Evolutionary conservation across 2,888 invertebrate genomes (phyloP).

Genomic region (Epinotia nisella): DNA sequence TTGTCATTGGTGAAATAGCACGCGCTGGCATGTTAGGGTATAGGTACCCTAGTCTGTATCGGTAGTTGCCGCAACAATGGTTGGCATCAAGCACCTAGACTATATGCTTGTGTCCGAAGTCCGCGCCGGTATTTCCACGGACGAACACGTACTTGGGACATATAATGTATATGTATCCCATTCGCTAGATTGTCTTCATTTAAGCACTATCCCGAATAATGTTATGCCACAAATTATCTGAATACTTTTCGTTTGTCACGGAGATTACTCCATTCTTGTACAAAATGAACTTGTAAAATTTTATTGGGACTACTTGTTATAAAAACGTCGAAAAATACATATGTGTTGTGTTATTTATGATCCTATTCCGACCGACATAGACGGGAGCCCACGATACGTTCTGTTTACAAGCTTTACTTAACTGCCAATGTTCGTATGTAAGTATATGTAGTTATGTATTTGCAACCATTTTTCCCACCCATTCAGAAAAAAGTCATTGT

Average conservation of each 20-base stretch:
- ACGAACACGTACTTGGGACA: conserved; percentile 10
- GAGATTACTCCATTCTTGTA: conserved; percentile 78
- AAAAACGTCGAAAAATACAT: conserved; percentile 75
- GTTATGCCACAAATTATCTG: conserved; percentile 64
- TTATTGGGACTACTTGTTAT: conserved; percentile 84
- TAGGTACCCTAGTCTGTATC: conserved; percentile 9
- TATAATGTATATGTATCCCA: conserved; percentile 20
- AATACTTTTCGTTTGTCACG: conserved; percentile 69
- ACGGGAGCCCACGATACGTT: no score
- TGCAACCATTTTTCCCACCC: no score
- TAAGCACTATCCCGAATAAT: conserved; percentile 61
- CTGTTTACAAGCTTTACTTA: no score
- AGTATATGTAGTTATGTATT: no score
- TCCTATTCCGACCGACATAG: background rate
- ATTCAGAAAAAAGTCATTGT: no score
- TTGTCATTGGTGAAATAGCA: background rate
- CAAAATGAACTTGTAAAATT: conserved; percentile 82
- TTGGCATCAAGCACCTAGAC: conserved; percentile 18
- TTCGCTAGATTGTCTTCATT: conserved; percentile 40
- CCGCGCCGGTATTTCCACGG: background rate
- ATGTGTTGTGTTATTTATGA: conserved; percentile 54
- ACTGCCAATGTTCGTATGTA: no score
- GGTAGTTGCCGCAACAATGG: conserved; percentile 9
- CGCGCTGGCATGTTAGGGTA: background rate
- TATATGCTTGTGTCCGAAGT: conserved; percentile 40